Base-by-base conservation (phyloP, 1,140 invertebrate species). In the Chymomyza costata region DNA sequence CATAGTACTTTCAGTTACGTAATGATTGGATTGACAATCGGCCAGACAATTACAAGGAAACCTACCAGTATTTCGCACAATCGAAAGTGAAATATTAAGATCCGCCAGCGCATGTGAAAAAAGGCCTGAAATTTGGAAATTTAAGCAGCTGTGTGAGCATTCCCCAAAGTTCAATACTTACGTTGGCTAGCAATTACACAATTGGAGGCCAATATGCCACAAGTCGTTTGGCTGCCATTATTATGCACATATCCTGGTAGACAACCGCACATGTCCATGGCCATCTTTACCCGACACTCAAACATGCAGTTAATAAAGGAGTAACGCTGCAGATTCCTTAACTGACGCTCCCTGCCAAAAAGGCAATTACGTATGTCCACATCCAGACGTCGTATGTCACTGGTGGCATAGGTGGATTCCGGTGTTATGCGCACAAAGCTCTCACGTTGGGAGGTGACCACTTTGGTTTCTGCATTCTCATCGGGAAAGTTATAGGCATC, bases 271-370 rank as follows among this genome's bases (percentile, higher is more conserved):
- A 65, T 62, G 1, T 73, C 48, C 1, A 83, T 68, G 1, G 87
- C 85, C 10, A 87, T 78, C 5, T 74, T 65, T 8, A 87, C 80
- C 13, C 89, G 86, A 59, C 89, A 89, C 44, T 89, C 87, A 0
- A 86, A 84, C 84, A 91, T 85, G 64, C 91, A 92, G 62, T 92
- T 92, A 44, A 89, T 86, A 51, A 89, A 91, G 0, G 89, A 89
- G 45, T 92, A 92, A 0, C 84, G 83, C 1, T 65, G 63, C 8
- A 89, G 86, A 1, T 69, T 59, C 0, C 65, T 60, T 8, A 87
- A 54, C 40, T 66, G 55, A 0, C 65, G 80, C 86, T 92, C 90
- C 14, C 88, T 62, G 2, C 67, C 63, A 59, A 90, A 90, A 30
- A 90, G 86, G 52, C 91, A 92, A 16, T 88, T 85, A 21, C 90